phyloP scores from a whole-genome alignment of 2,113 vertebrate species.

The Carlito syrichta region DNA sequence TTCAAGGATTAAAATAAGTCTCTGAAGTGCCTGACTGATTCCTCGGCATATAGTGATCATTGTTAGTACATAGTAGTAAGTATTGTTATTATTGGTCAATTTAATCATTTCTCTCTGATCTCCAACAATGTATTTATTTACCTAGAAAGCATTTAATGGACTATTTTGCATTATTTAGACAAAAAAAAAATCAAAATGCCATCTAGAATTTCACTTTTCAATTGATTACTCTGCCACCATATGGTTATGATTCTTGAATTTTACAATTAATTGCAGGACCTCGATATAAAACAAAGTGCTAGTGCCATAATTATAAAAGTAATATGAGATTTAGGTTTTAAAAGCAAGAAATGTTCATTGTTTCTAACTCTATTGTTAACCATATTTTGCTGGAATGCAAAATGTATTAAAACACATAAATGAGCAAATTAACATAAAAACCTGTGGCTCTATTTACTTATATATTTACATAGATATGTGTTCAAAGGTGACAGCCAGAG shows the following conservation, averaged over 20 bases:
- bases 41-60: neutral
- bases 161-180: neutral
- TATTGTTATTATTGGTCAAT: neutral
- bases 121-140: neutral
- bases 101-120: neutral
- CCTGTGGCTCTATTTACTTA: neutral
- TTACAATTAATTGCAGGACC: slow-evolving; percentile 25
- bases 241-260: neutral
- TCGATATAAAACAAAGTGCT: neutral
- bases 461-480: neutral
- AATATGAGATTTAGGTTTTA: slow-evolving; percentile 3
- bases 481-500: neutral
- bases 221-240: neutral
- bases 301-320: neutral
- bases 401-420: neutral
- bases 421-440: neutral
- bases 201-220: slow-evolving; percentile 34
- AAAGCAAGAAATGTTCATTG: slow-evolving; percentile 1
- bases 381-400: slow-evolving; percentile 10
- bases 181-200: neutral
- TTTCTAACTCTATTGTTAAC: neutral
- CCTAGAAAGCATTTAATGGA: neutral
- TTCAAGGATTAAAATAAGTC: neutral
- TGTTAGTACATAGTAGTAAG: neutral
- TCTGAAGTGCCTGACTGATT: neutral